Base-by-base conservation (phyloP, 2,113 vertebrate genomes). In the Puntigrus tetrazona region DNA sequence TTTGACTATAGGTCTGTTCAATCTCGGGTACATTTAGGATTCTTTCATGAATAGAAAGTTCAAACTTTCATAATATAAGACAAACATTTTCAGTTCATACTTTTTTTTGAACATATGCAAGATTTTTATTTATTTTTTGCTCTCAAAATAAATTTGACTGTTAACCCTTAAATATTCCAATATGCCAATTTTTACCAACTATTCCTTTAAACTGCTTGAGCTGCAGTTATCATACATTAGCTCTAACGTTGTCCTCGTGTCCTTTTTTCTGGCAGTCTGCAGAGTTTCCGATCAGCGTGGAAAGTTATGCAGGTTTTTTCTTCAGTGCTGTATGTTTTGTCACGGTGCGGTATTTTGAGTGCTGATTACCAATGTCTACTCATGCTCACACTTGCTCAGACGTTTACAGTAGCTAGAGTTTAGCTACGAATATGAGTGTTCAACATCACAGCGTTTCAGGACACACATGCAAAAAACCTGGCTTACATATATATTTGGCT, bases 311-410 rank as follows among this genome's bases (percentile, higher is more conserved):
- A 45, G 77, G 16, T 6, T 25, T 16, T 79, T 69, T 72, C 9
- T 57, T 69, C 38, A 81, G 55, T 13, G 43, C 45, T 29, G 59
- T 36, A 16, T 84, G 59, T 57, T 84, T 36, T 41, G 83, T 69
- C 45, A 16, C 18, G 29, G 41, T 38, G 43, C 9, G 14, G 41
- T n/a, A 65, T 20, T 76, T 50, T 20, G 59, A 65, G 57, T 78
- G 29, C 25, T 20, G 61, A 76, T 83, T 47, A 76, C 36, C 38
- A 45, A 2, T 16, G 70, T 29, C 16, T 43, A 10, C 47, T 27
- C 61, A 25, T 52, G 63, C 79, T 59, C 34, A 52, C 61, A 57
- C 63, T 72, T 67, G 52, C 18, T 29, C 31, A 61, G 36, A 25
- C 0, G 83, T 14, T 18, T 52, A 52, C 78, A 41, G 83, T 78